A percentile compares a stretch with the other conserved stretches of the same genome.
Conservation (phyloP, 2,888 invertebrate species). For the Metallyticus violacea region DNA sequence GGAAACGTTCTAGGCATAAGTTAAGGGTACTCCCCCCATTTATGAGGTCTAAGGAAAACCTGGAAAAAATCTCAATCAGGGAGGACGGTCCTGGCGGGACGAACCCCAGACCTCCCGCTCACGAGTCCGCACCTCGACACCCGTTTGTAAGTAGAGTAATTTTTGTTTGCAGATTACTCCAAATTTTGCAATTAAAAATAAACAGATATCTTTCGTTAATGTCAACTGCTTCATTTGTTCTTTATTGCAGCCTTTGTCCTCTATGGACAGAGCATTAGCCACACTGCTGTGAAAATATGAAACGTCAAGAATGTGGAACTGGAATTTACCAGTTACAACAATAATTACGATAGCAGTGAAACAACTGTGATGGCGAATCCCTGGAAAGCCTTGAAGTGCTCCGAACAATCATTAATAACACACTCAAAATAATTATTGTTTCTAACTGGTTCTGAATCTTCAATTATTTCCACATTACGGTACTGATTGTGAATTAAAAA, state of each 20-base stretch:
- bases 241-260: background rate
- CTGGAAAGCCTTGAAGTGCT: background rate
- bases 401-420: background rate
- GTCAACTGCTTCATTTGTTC: background rate
- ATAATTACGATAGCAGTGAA: background rate
- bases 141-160: no score
- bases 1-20: no score
- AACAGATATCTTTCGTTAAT: no score
- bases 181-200: no score
- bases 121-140: no score
- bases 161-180: no score
- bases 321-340: background rate
- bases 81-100: no score
- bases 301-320: background rate
- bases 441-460: constrained; percentile 12
- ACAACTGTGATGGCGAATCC: background rate
- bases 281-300: background rate
- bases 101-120: no score
- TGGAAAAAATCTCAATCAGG: no score
- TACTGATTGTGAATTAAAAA: constrained; percentile 18
- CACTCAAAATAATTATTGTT: constrained; percentile 9
- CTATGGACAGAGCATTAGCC: background rate
- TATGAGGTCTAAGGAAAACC: no score
- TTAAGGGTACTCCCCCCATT: no score
- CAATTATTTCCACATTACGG: constrained; percentile 13